phyloP scores from a whole-genome alignment of 2,797 vertebrate species.

The Otolemur crassicaudatus region DNA sequence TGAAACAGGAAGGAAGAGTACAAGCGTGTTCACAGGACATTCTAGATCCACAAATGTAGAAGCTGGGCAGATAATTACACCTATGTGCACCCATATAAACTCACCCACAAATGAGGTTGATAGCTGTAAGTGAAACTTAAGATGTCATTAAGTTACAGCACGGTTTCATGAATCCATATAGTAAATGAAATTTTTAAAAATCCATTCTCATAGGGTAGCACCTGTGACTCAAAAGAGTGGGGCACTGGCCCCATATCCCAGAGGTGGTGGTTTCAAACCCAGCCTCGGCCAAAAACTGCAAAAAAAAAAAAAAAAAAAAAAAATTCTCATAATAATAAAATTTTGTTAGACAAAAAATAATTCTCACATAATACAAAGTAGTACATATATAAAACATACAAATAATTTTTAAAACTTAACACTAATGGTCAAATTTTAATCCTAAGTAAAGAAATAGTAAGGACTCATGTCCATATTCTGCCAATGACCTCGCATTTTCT shows the following conservation, averaged over 20 bases:
- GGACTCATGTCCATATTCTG: neutral
- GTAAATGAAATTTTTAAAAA: constrained; percentile 6
- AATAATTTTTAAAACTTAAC: neutral
- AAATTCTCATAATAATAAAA: neutral
- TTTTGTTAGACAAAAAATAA: neutral
- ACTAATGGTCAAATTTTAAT: neutral
- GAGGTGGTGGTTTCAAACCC: no score
- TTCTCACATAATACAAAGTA: neutral
- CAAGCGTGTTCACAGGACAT: neutral
- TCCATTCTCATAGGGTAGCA: neutral
- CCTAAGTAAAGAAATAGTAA: neutral
- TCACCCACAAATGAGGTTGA: constrained; percentile 46
- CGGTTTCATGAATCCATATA: constrained; percentile 30
- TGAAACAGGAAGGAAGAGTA: neutral
- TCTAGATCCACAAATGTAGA: neutral
- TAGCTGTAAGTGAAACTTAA: constrained; percentile 33
- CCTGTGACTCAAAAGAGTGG: no score
- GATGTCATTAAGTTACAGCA: neutral
- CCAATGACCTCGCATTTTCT: neutral
- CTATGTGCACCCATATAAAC: constrained; percentile 9
- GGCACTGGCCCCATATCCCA: no score
- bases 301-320: neutral
- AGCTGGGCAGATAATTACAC: constrained; percentile 12
- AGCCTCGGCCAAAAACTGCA: no score
- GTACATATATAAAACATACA: neutral